Base-by-base conservation (phyloP, 2,113 vertebrate genomes). In the Bubo scandiacus region DNA sequence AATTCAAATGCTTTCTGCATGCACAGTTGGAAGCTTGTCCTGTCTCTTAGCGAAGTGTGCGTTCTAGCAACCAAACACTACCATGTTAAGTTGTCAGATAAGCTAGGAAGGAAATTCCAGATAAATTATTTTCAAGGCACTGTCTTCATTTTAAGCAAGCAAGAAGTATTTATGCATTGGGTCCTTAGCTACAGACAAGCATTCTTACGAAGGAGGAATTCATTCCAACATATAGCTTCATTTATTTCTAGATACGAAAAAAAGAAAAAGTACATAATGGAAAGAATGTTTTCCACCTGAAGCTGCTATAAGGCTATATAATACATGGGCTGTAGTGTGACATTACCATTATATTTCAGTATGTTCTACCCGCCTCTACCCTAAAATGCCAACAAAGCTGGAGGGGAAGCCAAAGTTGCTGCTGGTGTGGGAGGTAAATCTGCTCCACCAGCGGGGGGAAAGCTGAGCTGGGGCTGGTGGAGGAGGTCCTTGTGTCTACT, bases 21-120 rank as follows among this genome's bases (percentile, higher is more conserved):
- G 78, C 95, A 92, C 78, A 94, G 91, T 92, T 79, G 84, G 89
- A 96, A 91, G 89, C 97, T 88, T 90, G 89, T 93, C 93, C 91
- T 94, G 89, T 81, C 96, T 97, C 67, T 82, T 81, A 85, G 91
- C 7, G 3, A 89, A 94, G 72, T 0, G 6, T 77, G 78, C 15
- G 1, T 68, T 94, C 72, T 85, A 92, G 84, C 74, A 92, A 91
- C 73, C 54, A 72, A 96, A 87, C 3, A 5, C 78, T 51, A 72
- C 66, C 62, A 62, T n/a, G 63, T 40, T 73, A 92, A 83, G 61
- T 88, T 91, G 81, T 83, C 89, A 85, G 61, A 92, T 83, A 80
- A 91, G 71, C 81, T 63, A 87, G 87, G 67, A 86, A 96, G 80
- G 78, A 94, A 94, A 88, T 81, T 95, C 90, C 87, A 88, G 77